Evolutionary conservation across 1,140 invertebrate genomes (phyloP).

Genomic region (Drosophila ironensis): DNA sequence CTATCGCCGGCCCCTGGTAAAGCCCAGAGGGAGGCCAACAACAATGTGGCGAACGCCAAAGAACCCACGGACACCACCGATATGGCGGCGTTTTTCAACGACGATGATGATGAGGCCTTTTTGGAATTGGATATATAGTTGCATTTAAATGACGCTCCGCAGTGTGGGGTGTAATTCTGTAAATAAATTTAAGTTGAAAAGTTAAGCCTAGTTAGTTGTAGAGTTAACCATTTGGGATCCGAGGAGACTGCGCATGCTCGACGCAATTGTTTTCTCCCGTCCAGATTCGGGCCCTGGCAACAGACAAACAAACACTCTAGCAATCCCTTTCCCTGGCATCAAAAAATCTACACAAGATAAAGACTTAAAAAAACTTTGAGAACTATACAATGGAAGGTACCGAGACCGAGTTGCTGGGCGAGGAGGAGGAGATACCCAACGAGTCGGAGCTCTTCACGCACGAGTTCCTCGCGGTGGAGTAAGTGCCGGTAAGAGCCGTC

Average conservation of each 20-base stretch:
- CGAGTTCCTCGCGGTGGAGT: constrained; percentile 59
- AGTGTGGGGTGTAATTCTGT: too few species aligned
- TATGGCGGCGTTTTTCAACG: constrained; percentile 66
- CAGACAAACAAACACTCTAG: constrained; percentile 37
- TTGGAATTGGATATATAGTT: constrained; percentile 58
- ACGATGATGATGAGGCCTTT: constrained; percentile 76
- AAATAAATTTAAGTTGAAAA: background rate
- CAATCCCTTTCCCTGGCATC: constrained; percentile 44
- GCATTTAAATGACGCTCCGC: too few species aligned
- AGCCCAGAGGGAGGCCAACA: constrained; percentile 19
- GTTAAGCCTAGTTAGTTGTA: background rate
- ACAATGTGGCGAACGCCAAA: constrained; percentile 7
- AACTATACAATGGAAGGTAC: constrained; percentile 40
- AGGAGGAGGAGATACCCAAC: constrained; percentile 39
- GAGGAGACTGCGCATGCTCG: constrained; percentile 42
- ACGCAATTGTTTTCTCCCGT: background rate
- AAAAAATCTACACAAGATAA: constrained; percentile 34
- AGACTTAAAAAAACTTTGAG: constrained; percentile 2
- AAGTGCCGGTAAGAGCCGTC: background rate
- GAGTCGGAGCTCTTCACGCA: constrained; percentile 33
- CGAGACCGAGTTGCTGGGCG: constrained; percentile 17
- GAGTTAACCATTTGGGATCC: background rate
- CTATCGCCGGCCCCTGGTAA: constrained; percentile 2
- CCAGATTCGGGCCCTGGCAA: constrained; percentile 37
- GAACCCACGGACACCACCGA: constrained; percentile 8